Evolutionary conservation across 2,888 invertebrate species (phyloP), one percentile per base, ranked within the genome.

Genomic region (Carterocephalus palaemon): DNA sequence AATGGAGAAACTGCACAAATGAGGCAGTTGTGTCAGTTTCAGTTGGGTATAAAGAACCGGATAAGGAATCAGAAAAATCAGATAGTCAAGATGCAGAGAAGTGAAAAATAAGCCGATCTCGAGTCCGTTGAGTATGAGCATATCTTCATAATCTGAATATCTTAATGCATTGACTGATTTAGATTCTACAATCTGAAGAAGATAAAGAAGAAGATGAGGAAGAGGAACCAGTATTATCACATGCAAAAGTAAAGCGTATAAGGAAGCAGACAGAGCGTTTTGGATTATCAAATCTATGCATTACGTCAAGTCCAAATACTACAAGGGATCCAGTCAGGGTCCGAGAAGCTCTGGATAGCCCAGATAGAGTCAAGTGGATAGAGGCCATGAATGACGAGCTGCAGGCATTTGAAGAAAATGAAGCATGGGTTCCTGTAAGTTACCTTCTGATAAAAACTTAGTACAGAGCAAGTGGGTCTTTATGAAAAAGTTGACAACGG

Each of bases 381-480:
- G 22, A 31, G 13, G 53, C 51, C 0, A 51, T 55, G 48, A 2
- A 31, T 13, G 43, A 52, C 4, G 51, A 56, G 33, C 13, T 53
- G 1, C 20, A 54, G 4, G 34, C 48, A 3, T 49, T 56, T 22
- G 29, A 49, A 4, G 47, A 56, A 0, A 51, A 51, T 24, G 13
- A 51, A 34, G 50, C 53, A 2, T 53, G 54, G 58, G 50, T 17
- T 2, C 5, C 50, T 0, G 51, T 53, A 28, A 10, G 28, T 17
- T 22, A 26, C 33, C 9, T 22, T 16, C 26, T 5, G 23, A 22
- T 23, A 29, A 33, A 8, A 23, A 9, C 19, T 47, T 56, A 20
- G 52, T 53, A 2, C 26, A 54, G 33, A 33, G 47, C 26, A 54
- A 50, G 31, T 56, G 55, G 52, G 56, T 53, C 2, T 48, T 47